Base-by-base conservation (phyloP, 2,888 invertebrate species). In the Chesias legatella region DNA sequence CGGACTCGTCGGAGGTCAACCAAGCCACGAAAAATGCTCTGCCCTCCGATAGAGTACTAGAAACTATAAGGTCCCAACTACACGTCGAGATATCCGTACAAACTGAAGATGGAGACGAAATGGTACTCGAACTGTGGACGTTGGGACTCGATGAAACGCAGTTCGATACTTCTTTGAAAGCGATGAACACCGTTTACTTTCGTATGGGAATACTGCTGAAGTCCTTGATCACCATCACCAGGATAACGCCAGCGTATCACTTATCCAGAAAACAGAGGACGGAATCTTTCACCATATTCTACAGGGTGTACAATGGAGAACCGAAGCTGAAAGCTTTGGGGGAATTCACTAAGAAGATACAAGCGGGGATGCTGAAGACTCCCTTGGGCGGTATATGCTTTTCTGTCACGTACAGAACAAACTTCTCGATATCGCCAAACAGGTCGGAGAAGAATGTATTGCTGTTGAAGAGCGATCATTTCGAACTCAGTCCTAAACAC, bases 201-300 rank as follows among this genome's bases (percentile, higher is more conserved):
- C 91, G 97, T 66, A 96, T 99, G 96, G 94, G 96, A 26, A 93
- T 96, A 44, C 88, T 98, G 54, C 82, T 99, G 8, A 98, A 98
- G 72, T 97, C 98, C 0, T 88, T 98, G 25, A 92, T 98, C 28
- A 94, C 96, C 5, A 93, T 97, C 1, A 96, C 97, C 4, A 91
- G 98, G 77, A 94, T 95, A 41, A 96, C 96, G 9, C 98, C 98
- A 1, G 97, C 97, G 13, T 98, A 98, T 75, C 95, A 96, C 79
- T 79, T 98, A 32, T 96, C 97, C 6, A 90, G 96, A 35, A 91
- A 94, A 48, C 98, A 98, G 78, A 93, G 95, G 27, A 91, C 94
- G 0, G 97, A 98, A 67, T 94, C 96, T 0, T 98, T 95, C 73
- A 93, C 95, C 32, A 95, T 98, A 61, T 96, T 95, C 79, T 98